Conservation (phyloP, 2,113 vertebrate genomes). For the Polyodon spathula region DNA sequence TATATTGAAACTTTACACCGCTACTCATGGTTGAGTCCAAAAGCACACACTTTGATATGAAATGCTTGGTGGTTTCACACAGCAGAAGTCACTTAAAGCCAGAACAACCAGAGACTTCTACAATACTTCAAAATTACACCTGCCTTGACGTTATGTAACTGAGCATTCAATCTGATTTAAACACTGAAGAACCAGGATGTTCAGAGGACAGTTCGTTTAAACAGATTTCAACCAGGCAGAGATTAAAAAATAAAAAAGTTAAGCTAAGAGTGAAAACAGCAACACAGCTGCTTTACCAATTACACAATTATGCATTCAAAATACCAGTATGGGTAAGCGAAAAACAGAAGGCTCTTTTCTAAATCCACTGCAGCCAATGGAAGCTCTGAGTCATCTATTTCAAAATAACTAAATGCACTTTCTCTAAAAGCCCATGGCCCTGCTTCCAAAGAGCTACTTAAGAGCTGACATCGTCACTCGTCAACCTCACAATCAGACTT, state of each 20-base stretch:
- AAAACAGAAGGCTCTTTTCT: constrained; percentile 13
- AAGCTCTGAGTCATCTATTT: constrained; percentile 37
- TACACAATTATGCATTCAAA: constrained; percentile 46
- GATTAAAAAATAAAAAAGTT: constrained; percentile 7
- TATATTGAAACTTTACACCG: no score
- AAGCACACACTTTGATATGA: no score
- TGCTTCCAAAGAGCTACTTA: constrained; percentile 12
- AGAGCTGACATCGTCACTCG: constrained; percentile 17
- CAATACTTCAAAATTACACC: no score
- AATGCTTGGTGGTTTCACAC: no score
- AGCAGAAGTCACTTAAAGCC: no score
- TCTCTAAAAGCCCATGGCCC: neutral
- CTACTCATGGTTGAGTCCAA: no score
- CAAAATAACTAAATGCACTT: constrained; percentile 4
- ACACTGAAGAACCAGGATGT: neutral
- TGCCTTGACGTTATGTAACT: neutral
- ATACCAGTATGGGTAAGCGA: constrained; percentile 31
- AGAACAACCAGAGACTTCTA: no score
- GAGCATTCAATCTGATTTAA: neutral
- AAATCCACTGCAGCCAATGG: constrained; percentile 31
- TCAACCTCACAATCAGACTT: neutral
- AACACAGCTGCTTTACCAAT: constrained; percentile 45
- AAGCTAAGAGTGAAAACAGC: constrained; percentile 21
- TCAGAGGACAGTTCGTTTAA: neutral
- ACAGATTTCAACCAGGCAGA: neutral